Evolutionary conservation across 2,888 invertebrate genomes (phyloP).

Genomic region (Dasypogon diadema): DNA sequence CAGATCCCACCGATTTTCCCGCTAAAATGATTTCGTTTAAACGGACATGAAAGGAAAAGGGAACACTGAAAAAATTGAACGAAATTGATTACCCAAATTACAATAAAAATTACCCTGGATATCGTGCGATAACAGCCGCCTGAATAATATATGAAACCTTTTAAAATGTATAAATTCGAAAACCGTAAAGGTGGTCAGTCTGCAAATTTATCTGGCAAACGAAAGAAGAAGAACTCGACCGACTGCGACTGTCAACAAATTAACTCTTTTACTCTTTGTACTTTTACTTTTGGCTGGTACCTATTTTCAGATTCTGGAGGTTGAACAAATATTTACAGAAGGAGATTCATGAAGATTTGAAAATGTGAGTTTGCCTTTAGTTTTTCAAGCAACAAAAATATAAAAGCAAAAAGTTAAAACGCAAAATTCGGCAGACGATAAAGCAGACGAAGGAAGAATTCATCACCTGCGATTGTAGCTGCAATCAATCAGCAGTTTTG

Average conservation of each 20-base stretch:
- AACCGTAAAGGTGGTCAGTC: constrained; percentile 25
- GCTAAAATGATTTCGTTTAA: too few relatives aligned
- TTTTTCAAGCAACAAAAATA: constrained; percentile 28
- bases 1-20: too few relatives aligned
- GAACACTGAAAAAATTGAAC: not conserved
- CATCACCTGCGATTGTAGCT: constrained; percentile 48
- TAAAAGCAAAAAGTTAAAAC: constrained; percentile 38
- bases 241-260: constrained; percentile 37
- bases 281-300: constrained; percentile 20
- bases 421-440: constrained; percentile 49
- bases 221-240: constrained; percentile 9
- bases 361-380: constrained; percentile 7
- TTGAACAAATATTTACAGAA: constrained; percentile 33
- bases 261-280: constrained; percentile 34
- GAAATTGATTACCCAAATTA: constrained; percentile 50
- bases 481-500: constrained; percentile 50
- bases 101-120: constrained; percentile 47
- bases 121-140: constrained; percentile 39
- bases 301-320: constrained; percentile 8
- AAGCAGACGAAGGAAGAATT: constrained; percentile 48
- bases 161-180: constrained; percentile 44
- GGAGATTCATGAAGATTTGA: constrained; percentile 29
- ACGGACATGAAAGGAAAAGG: too few relatives aligned
- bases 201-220: constrained; percentile 13
- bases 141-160: constrained; percentile 45